Base-by-base conservation (phyloP, 2,797 vertebrate genomes). In the Lateolabrax maculatus region DNA sequence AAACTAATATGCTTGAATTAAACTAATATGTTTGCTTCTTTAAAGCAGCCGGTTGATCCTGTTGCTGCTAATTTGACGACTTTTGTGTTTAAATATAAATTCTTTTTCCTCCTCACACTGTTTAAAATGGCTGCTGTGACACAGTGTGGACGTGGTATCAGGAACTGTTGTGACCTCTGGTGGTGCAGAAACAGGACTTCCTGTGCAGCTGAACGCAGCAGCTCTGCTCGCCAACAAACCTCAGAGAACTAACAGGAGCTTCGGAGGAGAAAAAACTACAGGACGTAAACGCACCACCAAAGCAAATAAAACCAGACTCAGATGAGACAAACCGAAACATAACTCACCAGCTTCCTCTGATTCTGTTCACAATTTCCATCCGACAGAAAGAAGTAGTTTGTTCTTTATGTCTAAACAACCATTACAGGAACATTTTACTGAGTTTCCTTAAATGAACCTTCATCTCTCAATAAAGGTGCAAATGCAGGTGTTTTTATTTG, bases 141-240 rank as follows among this genome's bases (percentile, higher is more conserved):
- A 2, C 25, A 27, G 8, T 27, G 7, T 29, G n/a, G 58, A 27
- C 11, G 18, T 39, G 13, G 41, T 36, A 57, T 56, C 68, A 56
- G 21, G 51, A 52, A 3, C 3, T 3, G 52, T 41, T 16, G 19
- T 51, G 31, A 18, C 49, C 23, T 60, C 11, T 51, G 19, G 8
- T 9, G 27, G 36, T n/a, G 18, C 23, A 63, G 58, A 64, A 64
- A 63, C 18, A 43, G 27, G 53, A 75, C 39, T 46, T 63, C 9
- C 9, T 66, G 27, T 52, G 15, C 58, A 19, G 25, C 23, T 41
- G 12, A 39, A 49, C 1, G 18, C 52, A 31, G 51, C 21, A 7
- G n/a, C n/a, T 44, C 58, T 34, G 9, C 58, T 44, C 49, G 16
- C 11, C 36, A 60, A 31, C 39, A 15, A 75, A 46, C 29, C 36